Evolutionary conservation across 2,888 invertebrate species (phyloP).

Genomic region (Sylvicola cinctus): DNA sequence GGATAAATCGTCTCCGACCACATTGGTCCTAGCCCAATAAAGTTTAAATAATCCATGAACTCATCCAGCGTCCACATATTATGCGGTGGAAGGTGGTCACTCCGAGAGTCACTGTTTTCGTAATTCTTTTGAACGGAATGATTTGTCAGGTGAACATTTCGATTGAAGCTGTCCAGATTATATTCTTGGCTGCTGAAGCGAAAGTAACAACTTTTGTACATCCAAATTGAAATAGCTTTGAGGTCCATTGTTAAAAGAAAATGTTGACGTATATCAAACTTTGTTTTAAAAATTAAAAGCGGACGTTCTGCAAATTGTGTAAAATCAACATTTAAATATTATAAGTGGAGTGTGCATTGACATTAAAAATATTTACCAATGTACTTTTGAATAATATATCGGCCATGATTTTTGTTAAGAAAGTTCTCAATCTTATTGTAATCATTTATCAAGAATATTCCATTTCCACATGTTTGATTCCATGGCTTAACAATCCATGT

Average conservation of each 20-base stretch:
- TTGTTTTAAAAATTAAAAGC: conserved; percentile 52
- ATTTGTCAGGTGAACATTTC: background rate
- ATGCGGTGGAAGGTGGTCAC: background rate
- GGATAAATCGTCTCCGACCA: background rate
- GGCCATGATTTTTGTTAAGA: conserved; percentile 29
- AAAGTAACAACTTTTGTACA: conserved; percentile 30
- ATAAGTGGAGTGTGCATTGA: conserved; percentile 27
- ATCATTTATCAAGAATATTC: conserved; percentile 53
- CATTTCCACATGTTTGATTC: conserved; percentile 38
- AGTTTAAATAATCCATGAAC: background rate
- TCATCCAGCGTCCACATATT: background rate
- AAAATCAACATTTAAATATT: conserved; percentile 39
- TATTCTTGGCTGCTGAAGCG: background rate
- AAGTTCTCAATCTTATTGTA: conserved; percentile 43
- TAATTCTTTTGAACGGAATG: background rate
- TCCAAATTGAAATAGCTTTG: conserved; percentile 57
- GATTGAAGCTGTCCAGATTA: background rate
- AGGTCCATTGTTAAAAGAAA: conserved; percentile 52
- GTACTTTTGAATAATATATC: conserved; percentile 68
- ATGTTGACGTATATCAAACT: conserved; percentile 73
- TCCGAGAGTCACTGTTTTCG: background rate
- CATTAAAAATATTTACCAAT: conserved; percentile 37
- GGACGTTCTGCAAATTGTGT: conserved; percentile 39
- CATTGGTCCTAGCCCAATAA: background rate
- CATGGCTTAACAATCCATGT: conserved; percentile 71